These are phyloP conservation scores for Caenorhabditis sp. DNA, from an alignment of 2,888 invertebrate genomes.

Conservation along the genomic window DNA sequence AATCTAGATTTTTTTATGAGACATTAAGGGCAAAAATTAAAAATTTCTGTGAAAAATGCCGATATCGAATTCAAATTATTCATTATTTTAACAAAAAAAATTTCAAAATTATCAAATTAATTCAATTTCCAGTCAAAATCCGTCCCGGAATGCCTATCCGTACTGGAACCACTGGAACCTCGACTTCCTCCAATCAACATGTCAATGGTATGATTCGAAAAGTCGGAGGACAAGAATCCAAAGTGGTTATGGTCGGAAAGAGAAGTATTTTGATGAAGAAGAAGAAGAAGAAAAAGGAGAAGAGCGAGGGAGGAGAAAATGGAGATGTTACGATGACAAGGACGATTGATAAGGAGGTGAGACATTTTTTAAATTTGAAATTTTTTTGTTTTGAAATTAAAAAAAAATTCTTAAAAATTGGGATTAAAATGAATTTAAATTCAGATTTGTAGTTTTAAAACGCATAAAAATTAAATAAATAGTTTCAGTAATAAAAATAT, in stretches of 20 bases:
- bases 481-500: too few species aligned
- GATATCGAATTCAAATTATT: constrained; percentile 21
- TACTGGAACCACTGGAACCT: background rate
- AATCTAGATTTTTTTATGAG: too few species aligned
- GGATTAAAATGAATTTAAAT: too few species aligned
- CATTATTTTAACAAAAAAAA: background rate
- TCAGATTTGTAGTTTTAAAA: too few species aligned
- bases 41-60: too few species aligned
- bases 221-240: constrained; percentile 26
- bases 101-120: background rate
- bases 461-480: too few species aligned
- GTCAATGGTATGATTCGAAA: constrained; percentile 11
- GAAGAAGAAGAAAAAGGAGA: constrained; percentile 20
- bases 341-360: constrained; percentile 11
- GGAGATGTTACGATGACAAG: constrained; percentile 16
- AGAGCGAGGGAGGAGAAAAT: background rate
- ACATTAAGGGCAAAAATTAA: too few species aligned
- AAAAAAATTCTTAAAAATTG: too few species aligned
- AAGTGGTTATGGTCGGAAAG: background rate
- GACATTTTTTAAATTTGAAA: background rate
- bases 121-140: constrained; percentile 22
- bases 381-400: too few species aligned
- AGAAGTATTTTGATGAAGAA: constrained; percentile 28
- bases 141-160: background rate
- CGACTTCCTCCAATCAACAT: background rate